Evolutionary conservation across 2,797 vertebrate species (phyloP).

Genomic region (Enteromius mattozi): DNA sequence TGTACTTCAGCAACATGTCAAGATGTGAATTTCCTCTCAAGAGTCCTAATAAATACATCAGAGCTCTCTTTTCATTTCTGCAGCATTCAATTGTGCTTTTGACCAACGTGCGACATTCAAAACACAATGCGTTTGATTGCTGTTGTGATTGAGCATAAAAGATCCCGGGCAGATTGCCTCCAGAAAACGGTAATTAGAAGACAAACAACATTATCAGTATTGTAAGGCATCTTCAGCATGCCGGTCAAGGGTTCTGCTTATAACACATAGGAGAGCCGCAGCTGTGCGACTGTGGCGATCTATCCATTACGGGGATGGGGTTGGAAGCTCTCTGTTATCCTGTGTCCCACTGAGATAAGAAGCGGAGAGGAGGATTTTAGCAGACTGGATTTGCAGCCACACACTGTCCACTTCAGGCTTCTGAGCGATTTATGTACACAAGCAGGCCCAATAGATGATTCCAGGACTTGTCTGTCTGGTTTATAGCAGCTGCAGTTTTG

Average conservation of each 20-base stretch:
- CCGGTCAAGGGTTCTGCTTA: slow-evolving; percentile 35
- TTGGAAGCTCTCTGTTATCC: slow-evolving; percentile 45
- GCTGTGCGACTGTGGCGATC: slow-evolving; percentile 34
- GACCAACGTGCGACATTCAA: neutral
- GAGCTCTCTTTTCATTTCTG: slow-evolving; percentile 16
- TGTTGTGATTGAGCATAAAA: slow-evolving; percentile 38
- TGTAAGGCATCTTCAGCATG: slow-evolving; percentile 17
- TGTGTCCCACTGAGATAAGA: slow-evolving; percentile 50
- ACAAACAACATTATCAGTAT: slow-evolving; percentile 25
- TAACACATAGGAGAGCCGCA: slow-evolving; percentile 26
- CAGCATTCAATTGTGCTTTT: neutral
- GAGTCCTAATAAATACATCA: slow-evolving; percentile 31
- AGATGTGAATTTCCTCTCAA: slow-evolving; percentile 23
- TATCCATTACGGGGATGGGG: slow-evolving; percentile 31
- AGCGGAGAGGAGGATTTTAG: slow-evolving; percentile 19
- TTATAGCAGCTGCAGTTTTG: slow-evolving; percentile 15
- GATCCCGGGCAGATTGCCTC: neutral
- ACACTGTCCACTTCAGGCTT: slow-evolving; percentile 39
- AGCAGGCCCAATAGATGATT: slow-evolving; percentile 20
- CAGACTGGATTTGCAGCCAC: slow-evolving; percentile 25
- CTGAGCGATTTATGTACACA: slow-evolving; percentile 36
- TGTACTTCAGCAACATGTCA: slow-evolving; percentile 21
- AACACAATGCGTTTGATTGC: slow-evolving; percentile 45
- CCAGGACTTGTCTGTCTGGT: slow-evolving; percentile 20
- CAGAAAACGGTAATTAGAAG: slow-evolving; percentile 36